A percentile compares a stretch with the other conserved stretches of the same genome.
phyloP scores from a whole-genome alignment of 2,888 invertebrate species.

The Uloborus plumipes region DNA sequence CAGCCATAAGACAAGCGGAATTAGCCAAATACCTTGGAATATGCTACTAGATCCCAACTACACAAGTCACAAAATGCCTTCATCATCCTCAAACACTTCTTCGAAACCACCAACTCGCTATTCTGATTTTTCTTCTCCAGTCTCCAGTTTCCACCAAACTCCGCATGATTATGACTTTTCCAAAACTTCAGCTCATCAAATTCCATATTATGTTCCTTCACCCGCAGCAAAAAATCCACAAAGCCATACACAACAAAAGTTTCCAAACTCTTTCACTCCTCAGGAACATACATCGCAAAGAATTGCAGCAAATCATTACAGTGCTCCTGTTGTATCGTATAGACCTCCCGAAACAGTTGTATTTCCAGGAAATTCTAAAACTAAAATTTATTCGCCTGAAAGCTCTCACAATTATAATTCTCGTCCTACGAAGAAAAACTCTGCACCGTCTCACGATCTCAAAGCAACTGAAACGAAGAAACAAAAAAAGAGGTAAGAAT shows the following conservation, averaged over 20 bases:
- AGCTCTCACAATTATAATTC: slow-evolving; percentile 8
- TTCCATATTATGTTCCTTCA: slow-evolving; percentile 17
- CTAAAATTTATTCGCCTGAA: slow-evolving; percentile 11
- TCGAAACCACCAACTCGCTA: slow-evolving; percentile 12
- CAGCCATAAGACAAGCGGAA: slow-evolving; percentile 25
- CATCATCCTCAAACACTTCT: slow-evolving; percentile 15
- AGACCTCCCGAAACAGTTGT: slow-evolving; percentile 27
- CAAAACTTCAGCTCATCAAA: slow-evolving; percentile 12
- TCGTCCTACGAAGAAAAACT: slow-evolving; percentile 11
- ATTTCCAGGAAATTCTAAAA: slow-evolving; percentile 17
- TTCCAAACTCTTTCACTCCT: background rate
- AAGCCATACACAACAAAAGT: background rate
- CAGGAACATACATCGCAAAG: background rate
- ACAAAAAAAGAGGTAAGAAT: slow-evolving; percentile 18
- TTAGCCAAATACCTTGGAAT: slow-evolving; percentile 56
- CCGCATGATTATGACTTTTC: slow-evolving; percentile 23
- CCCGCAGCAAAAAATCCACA: slow-evolving; percentile 2
- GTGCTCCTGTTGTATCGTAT: background rate
- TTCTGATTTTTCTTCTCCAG: slow-evolving; percentile 4
- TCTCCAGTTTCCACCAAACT: slow-evolving; percentile 1
- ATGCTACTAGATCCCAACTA: slow-evolving; percentile 55
- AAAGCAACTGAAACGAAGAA: slow-evolving; percentile 9
- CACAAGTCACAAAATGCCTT: slow-evolving; percentile 41
- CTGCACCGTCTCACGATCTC: background rate
- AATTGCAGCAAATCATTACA: slow-evolving; percentile 12